Conservation (phyloP, 1,140 invertebrate genomes). For the Glossosoma conforme region DNA sequence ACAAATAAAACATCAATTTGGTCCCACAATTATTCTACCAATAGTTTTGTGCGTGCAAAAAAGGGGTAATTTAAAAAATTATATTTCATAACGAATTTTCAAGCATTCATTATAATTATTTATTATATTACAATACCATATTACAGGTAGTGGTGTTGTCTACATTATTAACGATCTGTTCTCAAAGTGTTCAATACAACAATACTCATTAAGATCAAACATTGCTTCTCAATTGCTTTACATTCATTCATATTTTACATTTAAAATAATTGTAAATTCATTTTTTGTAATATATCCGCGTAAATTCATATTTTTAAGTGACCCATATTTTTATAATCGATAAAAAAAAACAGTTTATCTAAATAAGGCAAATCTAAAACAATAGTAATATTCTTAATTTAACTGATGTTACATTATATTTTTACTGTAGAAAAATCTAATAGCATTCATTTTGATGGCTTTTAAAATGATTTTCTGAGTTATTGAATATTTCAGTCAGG, state of each 20-base stretch:
- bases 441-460: neutral
- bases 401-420: no score
- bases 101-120: no score
- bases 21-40: constrained; percentile 16
- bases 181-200: neutral
- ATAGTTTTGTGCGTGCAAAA: constrained; percentile 18
- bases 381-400: no score
- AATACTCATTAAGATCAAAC: constrained; percentile 2
- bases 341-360: no score
- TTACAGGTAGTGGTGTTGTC: constrained; percentile 3
- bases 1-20: constrained; percentile 18
- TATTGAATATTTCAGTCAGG: no score
- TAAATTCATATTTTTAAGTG: no score
- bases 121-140: neutral
- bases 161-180: constrained; percentile 1
- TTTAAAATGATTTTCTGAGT: no score
- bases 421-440: neutral
- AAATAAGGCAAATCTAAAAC: no score
- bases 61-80: constrained; percentile 4
- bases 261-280: neutral
- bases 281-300: neutral
- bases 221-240: constrained; percentile 6
- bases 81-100: no score
- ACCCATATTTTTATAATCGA: no score
- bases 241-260: neutral